Percentiles rank a stretch among this genome's conserved stretches.
Conservation (phyloP, 2,888 invertebrate species). For the Holacanthella duospinosa region DNA sequence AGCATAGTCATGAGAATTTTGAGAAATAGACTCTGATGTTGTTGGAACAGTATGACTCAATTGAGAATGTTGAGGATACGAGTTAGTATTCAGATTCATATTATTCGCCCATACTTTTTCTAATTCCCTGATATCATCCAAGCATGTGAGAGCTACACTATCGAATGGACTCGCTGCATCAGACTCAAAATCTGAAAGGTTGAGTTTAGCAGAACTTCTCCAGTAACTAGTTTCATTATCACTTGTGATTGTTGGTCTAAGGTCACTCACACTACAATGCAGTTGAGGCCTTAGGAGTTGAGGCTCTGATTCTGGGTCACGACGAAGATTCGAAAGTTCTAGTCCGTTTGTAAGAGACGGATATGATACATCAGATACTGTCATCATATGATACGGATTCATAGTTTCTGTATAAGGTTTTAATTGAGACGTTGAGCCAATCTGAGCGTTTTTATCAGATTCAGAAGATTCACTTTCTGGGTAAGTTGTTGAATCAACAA, state of each 20-base stretch:
- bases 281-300: background rate
- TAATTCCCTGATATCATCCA: slow-evolving; percentile 56
- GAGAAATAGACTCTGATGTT: too few species aligned
- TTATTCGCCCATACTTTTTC: slow-evolving; percentile 5
- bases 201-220: slow-evolving; percentile 27
- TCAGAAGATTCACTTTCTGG: background rate
- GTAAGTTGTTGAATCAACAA: background rate
- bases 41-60: too few species aligned
- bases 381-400: too few species aligned
- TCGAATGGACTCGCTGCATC: slow-evolving; percentile 89
- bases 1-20: background rate
- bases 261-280: background rate
- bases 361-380: background rate
- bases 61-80: background rate
- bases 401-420: too few species aligned
- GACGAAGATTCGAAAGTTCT: background rate
- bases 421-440: background rate
- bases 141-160: slow-evolving; percentile 79
- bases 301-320: background rate
- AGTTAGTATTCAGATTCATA: slow-evolving; percentile 8
- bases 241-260: background rate
- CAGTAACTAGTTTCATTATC: slow-evolving; percentile 10
- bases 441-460: background rate
- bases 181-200: slow-evolving; percentile 72
- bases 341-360: background rate